Conservation (phyloP, 2,113 vertebrate genomes). For the Hyaena hyaena region DNA sequence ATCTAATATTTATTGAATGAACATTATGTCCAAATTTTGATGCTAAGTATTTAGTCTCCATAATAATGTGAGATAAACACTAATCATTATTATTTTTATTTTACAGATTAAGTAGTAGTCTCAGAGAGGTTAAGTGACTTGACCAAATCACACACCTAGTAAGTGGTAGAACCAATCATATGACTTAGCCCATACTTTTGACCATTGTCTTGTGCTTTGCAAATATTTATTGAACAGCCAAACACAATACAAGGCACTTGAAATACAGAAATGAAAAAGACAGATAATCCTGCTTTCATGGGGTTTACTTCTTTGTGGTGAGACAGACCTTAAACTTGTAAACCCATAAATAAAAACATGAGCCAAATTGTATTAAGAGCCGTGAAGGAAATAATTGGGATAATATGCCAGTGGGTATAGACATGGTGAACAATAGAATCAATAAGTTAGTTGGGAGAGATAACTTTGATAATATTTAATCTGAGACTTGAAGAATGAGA, state of each 20-base stretch:
- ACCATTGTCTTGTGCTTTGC: neutral
- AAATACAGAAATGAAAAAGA: neutral
- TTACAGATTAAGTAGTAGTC: neutral
- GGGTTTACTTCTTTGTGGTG: neutral
- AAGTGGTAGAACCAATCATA: neutral
- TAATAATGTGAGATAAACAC: neutral
- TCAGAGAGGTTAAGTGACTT: neutral
- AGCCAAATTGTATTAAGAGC: neutral
- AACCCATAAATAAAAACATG: neutral
- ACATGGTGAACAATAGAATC: neutral
- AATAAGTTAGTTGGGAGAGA: neutral
- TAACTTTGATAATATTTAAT: neutral
- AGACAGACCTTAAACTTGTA: neutral
- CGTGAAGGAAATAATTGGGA: neutral
- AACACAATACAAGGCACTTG: neutral
- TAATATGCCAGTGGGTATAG: neutral
- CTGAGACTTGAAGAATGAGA: neutral
- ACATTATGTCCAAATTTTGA: neutral
- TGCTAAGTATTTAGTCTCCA: neutral
- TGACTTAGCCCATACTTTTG: neutral
- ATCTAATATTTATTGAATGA: neutral
- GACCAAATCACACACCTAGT: neutral
- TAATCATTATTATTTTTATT: neutral
- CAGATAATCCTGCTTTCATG: neutral
- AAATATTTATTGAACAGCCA: neutral